Evolutionary conservation across 2,113 vertebrate species (phyloP), one percentile per base, ranked within the genome.

Genomic region (Scomber scombrus): DNA sequence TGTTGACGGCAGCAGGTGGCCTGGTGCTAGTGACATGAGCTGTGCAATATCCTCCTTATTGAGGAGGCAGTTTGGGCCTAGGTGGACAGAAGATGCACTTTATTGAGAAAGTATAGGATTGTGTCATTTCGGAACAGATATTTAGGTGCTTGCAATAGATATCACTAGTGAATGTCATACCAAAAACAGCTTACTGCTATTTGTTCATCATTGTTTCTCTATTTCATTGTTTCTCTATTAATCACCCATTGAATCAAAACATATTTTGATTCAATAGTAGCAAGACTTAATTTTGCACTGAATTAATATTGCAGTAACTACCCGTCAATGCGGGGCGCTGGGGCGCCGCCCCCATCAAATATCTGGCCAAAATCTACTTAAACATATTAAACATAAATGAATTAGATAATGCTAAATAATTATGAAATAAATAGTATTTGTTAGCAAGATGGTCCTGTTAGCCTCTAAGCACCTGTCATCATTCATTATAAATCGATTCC

Each of bases 81-180:
- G 26, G 12, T 78, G 52, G 77, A 80, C 18, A 72, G 23, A 83
- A 83, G 77, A 92, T 70, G 93, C 94, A 94, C 94, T 94, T 94
- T 94, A 93, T 78, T 67, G 68, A 75, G 57, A 74, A 79, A 69
- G 23, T 57, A 54, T 43, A 75, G 71, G 60, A 80, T 31, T 47
- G n/a, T 77, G 80, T 88, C 34, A 81, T 80, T 64, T 86, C 54
- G 66, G 18, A 75, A 55, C 52, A 89, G 68, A 19, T 62, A 57
- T 78, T 57, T 80, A 85, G 75, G 77, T 84, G 84, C 76, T 90
- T 91, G 81, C 63, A 78, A 67, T 89, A 85, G 84, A 69, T 81
- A 62, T 85, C 88, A 91, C 84, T 87, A 67, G 86, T 90, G 87
- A 91, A 91, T 82, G 86, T 92, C 71, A 88, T 82, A 85, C 68